These are phyloP conservation scores for Heliconius hermathena DNA, from an alignment of 1,140 invertebrate species.

Conservation along the genomic window DNA sequence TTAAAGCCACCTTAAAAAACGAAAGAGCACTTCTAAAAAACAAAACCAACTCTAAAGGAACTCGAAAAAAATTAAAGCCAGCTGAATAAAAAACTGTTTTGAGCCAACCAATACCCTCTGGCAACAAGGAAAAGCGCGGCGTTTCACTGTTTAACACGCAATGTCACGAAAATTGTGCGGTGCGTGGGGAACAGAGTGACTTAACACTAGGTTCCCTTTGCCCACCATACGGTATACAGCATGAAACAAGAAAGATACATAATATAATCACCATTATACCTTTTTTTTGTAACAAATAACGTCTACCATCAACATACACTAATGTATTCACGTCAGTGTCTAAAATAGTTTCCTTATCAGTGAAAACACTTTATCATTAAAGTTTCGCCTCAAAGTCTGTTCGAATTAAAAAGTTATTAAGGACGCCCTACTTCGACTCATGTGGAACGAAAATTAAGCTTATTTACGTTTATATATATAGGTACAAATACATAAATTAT, in stretches of 20 bases:
- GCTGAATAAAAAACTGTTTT: no score
- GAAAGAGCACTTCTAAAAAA: no score
- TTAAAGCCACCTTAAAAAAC: no score
- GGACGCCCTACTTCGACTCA: constrained; percentile 34
- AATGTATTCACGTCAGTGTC: constrained; percentile 22
- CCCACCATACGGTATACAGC: no score
- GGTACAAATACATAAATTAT: neutral
- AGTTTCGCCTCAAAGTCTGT: constrained; percentile 38
- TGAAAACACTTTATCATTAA: constrained; percentile 48
- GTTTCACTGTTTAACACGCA: no score
- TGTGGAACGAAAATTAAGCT: neutral
- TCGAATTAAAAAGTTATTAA: constrained; percentile 70
- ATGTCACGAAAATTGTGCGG: no score
- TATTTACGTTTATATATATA: neutral
- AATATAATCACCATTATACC: neutral
- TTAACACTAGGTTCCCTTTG: no score
- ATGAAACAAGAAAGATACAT: neutral
- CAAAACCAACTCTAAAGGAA: no score
- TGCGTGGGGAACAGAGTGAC: no score
- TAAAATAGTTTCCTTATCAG: constrained; percentile 60
- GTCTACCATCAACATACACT: neutral
- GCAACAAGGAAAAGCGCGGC: no score
- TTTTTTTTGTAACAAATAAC: neutral
- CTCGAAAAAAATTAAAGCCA: no score
- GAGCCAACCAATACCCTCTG: no score